phyloP scores from a whole-genome alignment of 2,888 invertebrate species.

The Hoplodrina ambigua region DNA sequence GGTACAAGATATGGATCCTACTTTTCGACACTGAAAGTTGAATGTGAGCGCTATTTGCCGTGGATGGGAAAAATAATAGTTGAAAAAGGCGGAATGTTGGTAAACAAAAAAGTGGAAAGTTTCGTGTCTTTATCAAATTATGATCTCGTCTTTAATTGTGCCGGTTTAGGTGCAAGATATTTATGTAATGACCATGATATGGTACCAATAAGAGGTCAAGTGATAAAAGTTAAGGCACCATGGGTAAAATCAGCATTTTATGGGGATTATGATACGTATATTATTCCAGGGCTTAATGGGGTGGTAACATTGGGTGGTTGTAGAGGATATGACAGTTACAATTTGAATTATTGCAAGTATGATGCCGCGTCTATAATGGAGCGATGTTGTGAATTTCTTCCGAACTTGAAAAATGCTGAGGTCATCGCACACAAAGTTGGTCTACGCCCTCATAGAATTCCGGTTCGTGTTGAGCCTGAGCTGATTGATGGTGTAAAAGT shows the following conservation, averaged over 20 bases:
- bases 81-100: conserved; percentile 91
- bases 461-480: conserved; percentile 94
- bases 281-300: conserved; percentile 94
- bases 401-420: conserved; percentile 91
- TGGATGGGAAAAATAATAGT: conserved; percentile 93
- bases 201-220: conserved; percentile 96
- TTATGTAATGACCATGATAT: conserved; percentile 94
- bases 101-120: conserved; percentile 89
- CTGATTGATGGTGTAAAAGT: conserved; percentile 88
- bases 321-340: conserved; percentile 95
- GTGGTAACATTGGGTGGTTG: conserved; percentile 96
- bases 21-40: conserved; percentile 94
- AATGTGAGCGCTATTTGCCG: conserved; percentile 93
- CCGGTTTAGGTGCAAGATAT: conserved; percentile 95
- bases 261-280: conserved; percentile 96
- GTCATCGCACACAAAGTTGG: conserved; percentile 93
- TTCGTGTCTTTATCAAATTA: conserved; percentile 91
- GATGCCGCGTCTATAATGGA: conserved; percentile 95
- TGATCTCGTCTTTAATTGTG: conserved; percentile 96
- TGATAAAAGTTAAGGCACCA: conserved; percentile 95
- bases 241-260: conserved; percentile 97
- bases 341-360: conserved; percentile 91
- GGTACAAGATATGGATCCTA: conserved; percentile 96
- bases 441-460: conserved; percentile 94
- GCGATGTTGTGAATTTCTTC: conserved; percentile 94